Evolutionary conservation across 2,888 invertebrate genomes (phyloP).

Genomic region (Drosophila ustulata): DNA sequence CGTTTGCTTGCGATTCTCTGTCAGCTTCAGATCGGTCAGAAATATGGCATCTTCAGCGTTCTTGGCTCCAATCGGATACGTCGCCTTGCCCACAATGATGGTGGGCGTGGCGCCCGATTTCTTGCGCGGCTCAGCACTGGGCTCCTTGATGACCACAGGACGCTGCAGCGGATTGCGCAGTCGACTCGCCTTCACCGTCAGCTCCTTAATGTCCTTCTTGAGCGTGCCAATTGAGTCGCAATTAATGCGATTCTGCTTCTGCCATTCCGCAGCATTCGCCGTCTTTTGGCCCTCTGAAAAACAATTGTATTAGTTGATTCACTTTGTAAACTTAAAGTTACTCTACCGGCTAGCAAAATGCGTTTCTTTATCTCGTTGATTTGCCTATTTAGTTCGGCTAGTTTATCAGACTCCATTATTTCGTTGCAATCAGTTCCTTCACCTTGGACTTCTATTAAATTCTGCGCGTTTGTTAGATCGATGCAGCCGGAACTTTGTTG

Average conservation of each 20-base stretch:
- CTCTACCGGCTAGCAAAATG: constrained; percentile 91
- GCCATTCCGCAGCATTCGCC: constrained; percentile 92
- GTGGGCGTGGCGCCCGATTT: constrained; percentile 66
- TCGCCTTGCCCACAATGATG: constrained; percentile 82
- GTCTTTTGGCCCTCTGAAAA: constrained; percentile 93
- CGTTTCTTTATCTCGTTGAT: constrained; percentile 94
- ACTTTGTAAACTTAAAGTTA: neutral
- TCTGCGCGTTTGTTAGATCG: constrained; percentile 56
- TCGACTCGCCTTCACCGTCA: constrained; percentile 86
- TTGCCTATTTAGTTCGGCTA: constrained; percentile 88
- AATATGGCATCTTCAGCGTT: constrained; percentile 86
- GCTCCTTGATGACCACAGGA: constrained; percentile 79
- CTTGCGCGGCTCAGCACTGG: constrained; percentile 54
- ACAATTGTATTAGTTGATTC: neutral
- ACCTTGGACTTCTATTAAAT: constrained; percentile 7
- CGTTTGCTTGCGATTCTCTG: constrained; percentile 89
- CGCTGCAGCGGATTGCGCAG: constrained; percentile 83
- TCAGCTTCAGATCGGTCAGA: constrained; percentile 89
- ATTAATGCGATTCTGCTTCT: constrained; percentile 90
- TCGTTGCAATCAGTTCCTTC: neutral
- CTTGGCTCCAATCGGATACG: constrained; percentile 86
- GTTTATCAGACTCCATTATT: constrained; percentile 82
- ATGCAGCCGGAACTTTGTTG: constrained; percentile 48
- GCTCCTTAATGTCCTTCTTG: constrained; percentile 90
- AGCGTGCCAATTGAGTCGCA: constrained; percentile 89